phyloP scores from a whole-genome alignment of 2,888 invertebrate genomes.

The Acanthosepion esculentum region DNA sequence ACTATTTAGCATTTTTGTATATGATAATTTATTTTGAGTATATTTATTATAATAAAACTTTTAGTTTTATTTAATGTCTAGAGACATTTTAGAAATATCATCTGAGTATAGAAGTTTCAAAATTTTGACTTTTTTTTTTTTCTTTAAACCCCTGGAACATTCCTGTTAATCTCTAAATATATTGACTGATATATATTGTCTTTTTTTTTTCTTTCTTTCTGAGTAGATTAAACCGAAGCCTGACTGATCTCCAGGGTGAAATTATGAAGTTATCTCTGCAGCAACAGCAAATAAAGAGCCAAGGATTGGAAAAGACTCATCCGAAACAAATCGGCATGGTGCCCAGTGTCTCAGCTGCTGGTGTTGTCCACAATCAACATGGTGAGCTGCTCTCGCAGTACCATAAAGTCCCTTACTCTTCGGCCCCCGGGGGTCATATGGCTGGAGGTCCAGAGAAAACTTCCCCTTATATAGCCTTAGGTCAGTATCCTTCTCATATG shows the following conservation, averaged over 20 bases:
- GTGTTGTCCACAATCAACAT: conserved; percentile 37
- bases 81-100: too few species aligned
- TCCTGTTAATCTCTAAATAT: too few species aligned
- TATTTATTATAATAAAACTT: too few species aligned
- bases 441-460: conserved; percentile 43
- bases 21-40: too few species aligned
- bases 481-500: conserved; percentile 37
- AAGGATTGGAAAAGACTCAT: conserved; percentile 41
- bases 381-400: conserved; percentile 34
- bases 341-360: conserved; percentile 36
- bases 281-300: conserved; percentile 61
- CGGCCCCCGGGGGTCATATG: conserved; percentile 40
- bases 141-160: too few species aligned
- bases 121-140: too few species aligned
- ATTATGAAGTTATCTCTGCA: conserved; percentile 88
- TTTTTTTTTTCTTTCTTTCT: not conserved
- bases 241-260: conserved; percentile 94
- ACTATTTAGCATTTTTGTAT: too few species aligned
- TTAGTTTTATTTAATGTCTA: too few species aligned
- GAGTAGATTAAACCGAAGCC: conserved; percentile 85
- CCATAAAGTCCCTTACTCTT: conserved; percentile 36
- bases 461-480: conserved; percentile 46
- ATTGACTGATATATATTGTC: not conserved
- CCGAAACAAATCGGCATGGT: conserved; percentile 11
- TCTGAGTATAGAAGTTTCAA: too few species aligned